Evolutionary conservation across 2,888 invertebrate species (phyloP).

Genomic region (Eupithecia pulchellata): DNA sequence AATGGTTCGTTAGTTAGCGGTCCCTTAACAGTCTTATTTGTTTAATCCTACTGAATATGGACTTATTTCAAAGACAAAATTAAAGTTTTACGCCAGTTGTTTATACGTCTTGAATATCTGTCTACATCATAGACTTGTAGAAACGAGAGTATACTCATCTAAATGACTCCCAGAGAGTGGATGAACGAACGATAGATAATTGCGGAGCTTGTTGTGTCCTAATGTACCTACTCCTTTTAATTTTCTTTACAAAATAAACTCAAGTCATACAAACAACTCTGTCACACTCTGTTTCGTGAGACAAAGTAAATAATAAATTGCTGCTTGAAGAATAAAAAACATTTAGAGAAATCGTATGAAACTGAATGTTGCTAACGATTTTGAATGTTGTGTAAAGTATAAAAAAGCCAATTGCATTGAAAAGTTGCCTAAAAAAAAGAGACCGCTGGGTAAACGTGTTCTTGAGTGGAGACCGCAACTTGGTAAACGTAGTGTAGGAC

Average conservation of each 20-base stretch:
- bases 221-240: too few species aligned
- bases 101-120: neutral
- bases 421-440: too few species aligned
- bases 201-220: too few species aligned
- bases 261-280: neutral
- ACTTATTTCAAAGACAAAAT: neutral
- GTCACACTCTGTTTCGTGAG: neutral
- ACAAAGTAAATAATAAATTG: neutral
- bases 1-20: neutral
- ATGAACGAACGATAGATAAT: too few species aligned
- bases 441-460: too few species aligned
- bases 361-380: neutral
- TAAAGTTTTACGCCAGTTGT: neutral
- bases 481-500: too few species aligned
- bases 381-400: neutral
- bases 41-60: neutral
- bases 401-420: neutral
- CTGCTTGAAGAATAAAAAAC: neutral
- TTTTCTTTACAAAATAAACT: too few species aligned
- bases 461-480: too few species aligned
- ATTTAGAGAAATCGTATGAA: neutral
- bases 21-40: neutral
- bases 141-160: too few species aligned
- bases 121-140: too few species aligned
- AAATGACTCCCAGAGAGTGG: too few species aligned